Percentiles rank a stretch among this genome's conserved stretches.
Conservation (phyloP, 30 jellyfish, hydroid and myxozoan genomes). For the Clytia hemisphaerica region DNA sequence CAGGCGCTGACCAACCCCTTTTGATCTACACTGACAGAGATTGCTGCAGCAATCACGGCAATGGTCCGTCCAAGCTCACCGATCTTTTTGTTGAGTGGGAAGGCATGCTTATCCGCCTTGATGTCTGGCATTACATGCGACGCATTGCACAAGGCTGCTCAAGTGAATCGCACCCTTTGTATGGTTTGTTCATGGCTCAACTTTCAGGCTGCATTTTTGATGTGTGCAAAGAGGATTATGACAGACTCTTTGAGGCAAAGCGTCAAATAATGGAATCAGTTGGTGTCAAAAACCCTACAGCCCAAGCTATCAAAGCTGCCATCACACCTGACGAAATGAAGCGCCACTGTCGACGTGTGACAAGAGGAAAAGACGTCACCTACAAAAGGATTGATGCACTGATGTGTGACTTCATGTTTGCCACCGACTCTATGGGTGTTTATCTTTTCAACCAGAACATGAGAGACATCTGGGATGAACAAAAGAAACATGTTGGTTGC, state of each 20-base stretch:
- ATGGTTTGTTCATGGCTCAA: constrained; percentile 7
- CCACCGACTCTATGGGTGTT: constrained; percentile 49
- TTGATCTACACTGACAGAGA: constrained; percentile 46
- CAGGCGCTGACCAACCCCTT: constrained; percentile 19
- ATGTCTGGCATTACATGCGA: constrained; percentile 37
- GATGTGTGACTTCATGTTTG: not conserved
- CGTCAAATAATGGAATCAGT: constrained; percentile 24
- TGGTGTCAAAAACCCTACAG: constrained; percentile 20
- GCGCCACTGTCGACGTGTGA: constrained; percentile 41
- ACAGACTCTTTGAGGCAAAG: constrained; percentile 26
- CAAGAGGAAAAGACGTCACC: constrained; percentile 24
- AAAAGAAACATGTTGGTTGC: constrained; percentile 45
- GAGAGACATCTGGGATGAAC: constrained; percentile 24
- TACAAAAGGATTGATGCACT: constrained; percentile 22
- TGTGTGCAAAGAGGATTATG: constrained; percentile 17
- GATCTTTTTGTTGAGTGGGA: constrained; percentile 23
- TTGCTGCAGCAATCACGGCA: constrained; percentile 46
- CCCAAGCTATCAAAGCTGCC: constrained; percentile 18
- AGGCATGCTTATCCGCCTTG: constrained; percentile 15
- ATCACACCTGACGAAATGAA: constrained; percentile 20
- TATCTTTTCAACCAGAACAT: constrained; percentile 27
- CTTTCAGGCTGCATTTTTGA: constrained; percentile 29
- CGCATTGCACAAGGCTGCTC: constrained; percentile 20
- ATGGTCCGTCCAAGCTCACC: constrained; percentile 2
- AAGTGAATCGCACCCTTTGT: constrained; percentile 33